phyloP scores from a whole-genome alignment of 2,888 invertebrate genomes.

The Aplocera efformata region DNA sequence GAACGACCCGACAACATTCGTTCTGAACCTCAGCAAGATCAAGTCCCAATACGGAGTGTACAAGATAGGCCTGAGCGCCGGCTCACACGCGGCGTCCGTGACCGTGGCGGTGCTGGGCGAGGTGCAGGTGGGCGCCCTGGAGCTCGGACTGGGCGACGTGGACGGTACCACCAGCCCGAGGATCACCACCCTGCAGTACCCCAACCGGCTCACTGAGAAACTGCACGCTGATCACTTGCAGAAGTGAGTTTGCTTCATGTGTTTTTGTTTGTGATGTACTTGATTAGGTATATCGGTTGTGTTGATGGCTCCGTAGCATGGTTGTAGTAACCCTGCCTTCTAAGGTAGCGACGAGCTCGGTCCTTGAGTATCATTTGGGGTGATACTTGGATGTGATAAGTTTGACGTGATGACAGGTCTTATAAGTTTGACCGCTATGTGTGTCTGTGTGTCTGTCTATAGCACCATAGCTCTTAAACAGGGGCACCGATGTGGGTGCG shows the following conservation, averaged over 20 bases:
- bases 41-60: constrained; percentile 93
- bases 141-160: constrained; percentile 93
- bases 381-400: too few relatives aligned
- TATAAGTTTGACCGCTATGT: too few relatives aligned
- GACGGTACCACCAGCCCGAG: constrained; percentile 93
- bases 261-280: too few relatives aligned
- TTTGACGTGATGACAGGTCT: too few relatives aligned
- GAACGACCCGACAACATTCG: constrained; percentile 84
- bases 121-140: constrained; percentile 87
- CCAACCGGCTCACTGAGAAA: constrained; percentile 84
- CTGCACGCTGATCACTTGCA: constrained; percentile 95
- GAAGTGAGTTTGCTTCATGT: constrained; percentile 75
- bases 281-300: too few relatives aligned
- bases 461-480: too few relatives aligned
- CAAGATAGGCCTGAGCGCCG: constrained; percentile 87
- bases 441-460: too few relatives aligned
- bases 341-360: too few relatives aligned
- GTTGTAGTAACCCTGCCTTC: too few relatives aligned
- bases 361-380: too few relatives aligned
- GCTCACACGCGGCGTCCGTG: constrained; percentile 80
- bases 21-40: constrained; percentile 87
- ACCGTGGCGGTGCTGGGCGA: constrained; percentile 87
- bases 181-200: constrained; percentile 86
- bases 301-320: too few relatives aligned
- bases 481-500: too few relatives aligned